Evolutionary conservation across 2,113 vertebrate species (phyloP).

Genomic region (Nansenia antarctica): DNA sequence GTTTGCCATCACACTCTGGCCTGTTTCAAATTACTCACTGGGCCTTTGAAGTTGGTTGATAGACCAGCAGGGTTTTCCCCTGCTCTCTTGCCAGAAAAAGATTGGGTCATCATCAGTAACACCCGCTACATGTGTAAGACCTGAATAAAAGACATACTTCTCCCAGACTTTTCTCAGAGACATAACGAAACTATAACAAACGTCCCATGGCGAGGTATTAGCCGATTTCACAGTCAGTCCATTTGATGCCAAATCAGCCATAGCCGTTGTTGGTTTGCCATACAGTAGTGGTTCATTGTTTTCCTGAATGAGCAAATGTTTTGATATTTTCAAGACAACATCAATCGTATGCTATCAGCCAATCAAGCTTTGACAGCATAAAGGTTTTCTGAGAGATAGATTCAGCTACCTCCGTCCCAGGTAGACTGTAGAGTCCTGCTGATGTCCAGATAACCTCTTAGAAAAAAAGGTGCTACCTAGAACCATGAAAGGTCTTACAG

Average conservation of each 20-base stretch:
- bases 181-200: constrained; percentile 29
- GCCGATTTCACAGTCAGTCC: constrained; percentile 52
- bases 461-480: too few relatives aligned
- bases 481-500: too few relatives aligned
- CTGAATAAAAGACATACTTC: constrained; percentile 44
- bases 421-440: too few relatives aligned
- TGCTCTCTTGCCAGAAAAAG: constrained; percentile 59
- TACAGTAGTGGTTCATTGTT: background rate
- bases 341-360: too few relatives aligned
- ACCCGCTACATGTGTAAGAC: constrained; percentile 54
- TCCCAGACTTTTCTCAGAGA: constrained; percentile 49
- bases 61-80: constrained; percentile 60
- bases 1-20: constrained; percentile 51
- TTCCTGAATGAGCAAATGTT: too few relatives aligned
- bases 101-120: constrained; percentile 51
- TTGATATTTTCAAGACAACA: too few relatives aligned
- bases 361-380: too few relatives aligned
- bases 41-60: constrained; percentile 64
- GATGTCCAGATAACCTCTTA: too few relatives aligned
- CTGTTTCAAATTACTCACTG: constrained; percentile 62
- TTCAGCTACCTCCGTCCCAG: too few relatives aligned
- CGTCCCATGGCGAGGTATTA: constrained; percentile 41
- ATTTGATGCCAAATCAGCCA: constrained; percentile 25
- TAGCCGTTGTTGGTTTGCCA: background rate
- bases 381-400: too few relatives aligned